Base-by-base conservation (phyloP, 2,113 vertebrate genomes). In the Egretta garzetta region DNA sequence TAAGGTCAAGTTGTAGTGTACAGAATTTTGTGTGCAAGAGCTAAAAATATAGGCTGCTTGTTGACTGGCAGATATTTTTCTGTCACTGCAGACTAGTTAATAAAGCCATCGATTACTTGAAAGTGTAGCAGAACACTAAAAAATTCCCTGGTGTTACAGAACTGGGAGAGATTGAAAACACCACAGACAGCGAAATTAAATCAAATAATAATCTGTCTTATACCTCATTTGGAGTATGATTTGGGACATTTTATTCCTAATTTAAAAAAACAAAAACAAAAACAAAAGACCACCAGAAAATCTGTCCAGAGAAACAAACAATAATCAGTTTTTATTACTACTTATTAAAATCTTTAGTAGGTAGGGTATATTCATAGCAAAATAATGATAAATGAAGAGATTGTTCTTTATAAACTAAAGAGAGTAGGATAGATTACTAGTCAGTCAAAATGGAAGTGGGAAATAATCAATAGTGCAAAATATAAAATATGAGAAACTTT, bases 191-290 rank as follows among this genome's bases (percentile, higher is more conserved):
- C 13, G 88, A 79, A 85, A 85, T 24, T 79, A 75, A 71, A 41
- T 63, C 49, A 76, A 80, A 89, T 10, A 6, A 55, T 66, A 84
- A 45, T 50, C 27, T 59, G 26, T 1, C 2, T 82, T 85, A 27
- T 52, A 30, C 14, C 5, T 80, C 28, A 67, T 53, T 58, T 73
- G 45, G 14, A 80, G 12, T 53, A 67, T 20, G 8, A 62, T 50
- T 94, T 87, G 19, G 43, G n/a, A 30, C 5, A 67, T 41, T 80
- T 86, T 52, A 72, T n/a, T 86, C 26, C 32, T 45, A 45, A 71
- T 71, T 68, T 10, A 0, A 43, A 67, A 49, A 49, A 18, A 35
- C 7, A 35, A 1, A 55, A 1, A 3, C 33, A 71, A 27, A 1
- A 26, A 59, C 1, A 43, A 45, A 49, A 5, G 23, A 22, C 4